phyloP scores from a whole-genome alignment of 2,113 vertebrate genomes.

The Reinhardtius hippoglossoides region DNA sequence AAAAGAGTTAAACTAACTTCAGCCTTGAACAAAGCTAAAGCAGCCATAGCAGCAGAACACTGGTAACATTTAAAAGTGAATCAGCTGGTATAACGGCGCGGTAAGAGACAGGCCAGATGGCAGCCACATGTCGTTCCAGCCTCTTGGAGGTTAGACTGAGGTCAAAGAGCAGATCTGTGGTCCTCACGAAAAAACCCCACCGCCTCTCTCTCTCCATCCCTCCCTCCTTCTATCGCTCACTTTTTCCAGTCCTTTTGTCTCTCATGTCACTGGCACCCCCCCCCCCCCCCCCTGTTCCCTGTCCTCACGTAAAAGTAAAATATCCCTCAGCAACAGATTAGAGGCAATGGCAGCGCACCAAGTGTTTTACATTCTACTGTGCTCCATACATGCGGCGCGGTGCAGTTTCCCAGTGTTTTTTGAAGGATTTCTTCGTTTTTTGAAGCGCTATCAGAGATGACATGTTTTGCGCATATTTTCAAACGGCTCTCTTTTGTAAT shows the following conservation, averaged over 20 bases:
- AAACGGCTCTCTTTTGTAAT: conserved; percentile 75
- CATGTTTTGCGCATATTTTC: conserved; percentile 76
- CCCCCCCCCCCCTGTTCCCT: not conserved
- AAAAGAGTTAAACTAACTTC: conserved; percentile 9
- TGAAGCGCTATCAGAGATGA: conserved; percentile 77
- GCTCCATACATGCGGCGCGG: conserved; percentile 5
- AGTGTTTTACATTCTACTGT: conserved; percentile 59
- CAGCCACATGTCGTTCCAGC: conserved; percentile 64
- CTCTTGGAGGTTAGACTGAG: conserved; percentile 57
- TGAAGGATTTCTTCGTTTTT: conserved; percentile 54
- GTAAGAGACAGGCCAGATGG: conserved; percentile 59
- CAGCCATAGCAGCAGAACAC: conserved; percentile 26
- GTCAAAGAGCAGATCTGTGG: conserved; percentile 69
- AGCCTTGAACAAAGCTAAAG: conserved; percentile 36
- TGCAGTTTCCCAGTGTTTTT: conserved; percentile 45
- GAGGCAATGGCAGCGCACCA: conserved; percentile 38
- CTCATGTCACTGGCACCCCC: conserved; percentile 18
- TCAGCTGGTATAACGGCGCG: conserved; percentile 34
- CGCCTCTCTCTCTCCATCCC: not conserved
- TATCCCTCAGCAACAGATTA: conserved; percentile 64
- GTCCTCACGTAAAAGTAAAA: conserved; percentile 44
- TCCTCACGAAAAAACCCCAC: conserved; percentile 42
- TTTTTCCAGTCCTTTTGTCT: conserved; percentile 14
- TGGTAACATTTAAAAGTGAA: conserved; percentile 57
- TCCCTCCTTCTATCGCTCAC: not conserved